Evolutionary conservation across 1,140 invertebrate species (phyloP), one percentile per base, ranked within the genome.

Genomic region (Alviniconcha marisindica): DNA sequence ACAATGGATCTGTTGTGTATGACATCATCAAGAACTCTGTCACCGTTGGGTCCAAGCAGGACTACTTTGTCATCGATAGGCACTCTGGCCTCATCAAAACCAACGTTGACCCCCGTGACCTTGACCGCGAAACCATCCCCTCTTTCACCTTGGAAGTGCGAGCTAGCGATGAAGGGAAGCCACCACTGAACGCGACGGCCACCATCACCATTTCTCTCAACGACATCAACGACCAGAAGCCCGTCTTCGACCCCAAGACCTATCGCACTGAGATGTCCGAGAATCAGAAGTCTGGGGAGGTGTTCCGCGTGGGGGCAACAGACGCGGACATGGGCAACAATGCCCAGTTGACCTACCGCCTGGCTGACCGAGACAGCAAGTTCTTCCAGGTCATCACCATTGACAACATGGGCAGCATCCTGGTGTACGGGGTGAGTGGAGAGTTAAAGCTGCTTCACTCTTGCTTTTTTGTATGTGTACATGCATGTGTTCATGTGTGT

Each of bases 201-300:
- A 79, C 77, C 28, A 60, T 85, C 40, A 85, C 81, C 44, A 83
- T 85, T 60, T 71, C 73, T 31, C 51, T 85, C n/a, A 54, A 60
- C 33, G 84, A 85, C 63, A 97, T 98, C 84, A 93, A 98, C 91
- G 97, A 98, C 91, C 98, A 98, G 97, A 97, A 97, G 33, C 98
- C 98, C 10, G 96, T 97, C 90, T 90, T 90, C 77, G 78, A 87
- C 14, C 71, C 88, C 79, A 84, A 86, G 60, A 86, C 88, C 33
- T 90, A 90, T 77, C 60, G 56, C 33, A 85, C 87, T 2, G 86
- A 77, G 10, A 86, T 90, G 86, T 88, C 88, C 0, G 89, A 90
- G 81, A 88, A 83, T 71, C 89, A 88, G 86, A 84, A 81, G 36
- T 81, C 83, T 15, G 89, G 88, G 2, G 85, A 85, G 48, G 85